A percentile compares a stretch with the other conserved stretches of the same genome.
Conservation (phyloP, 2,113 vertebrate genomes). For the Pavo muticus region DNA sequence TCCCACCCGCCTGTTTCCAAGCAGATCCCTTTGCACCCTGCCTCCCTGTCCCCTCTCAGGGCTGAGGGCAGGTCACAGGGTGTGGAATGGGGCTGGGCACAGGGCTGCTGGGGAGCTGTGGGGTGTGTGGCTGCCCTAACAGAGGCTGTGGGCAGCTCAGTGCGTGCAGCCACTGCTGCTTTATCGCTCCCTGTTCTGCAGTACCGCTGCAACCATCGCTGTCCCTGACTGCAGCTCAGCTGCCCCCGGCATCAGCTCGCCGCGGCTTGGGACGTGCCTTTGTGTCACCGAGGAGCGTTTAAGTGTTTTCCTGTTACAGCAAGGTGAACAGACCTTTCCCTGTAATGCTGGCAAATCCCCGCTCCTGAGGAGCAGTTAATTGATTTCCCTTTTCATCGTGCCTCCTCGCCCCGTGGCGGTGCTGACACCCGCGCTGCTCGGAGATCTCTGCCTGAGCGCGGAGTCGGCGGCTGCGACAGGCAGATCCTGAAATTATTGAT, state of each 20-base stretch:
- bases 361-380: neutral
- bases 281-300: neutral
- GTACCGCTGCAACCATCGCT: neutral
- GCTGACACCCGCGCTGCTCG: neutral
- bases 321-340: neutral
- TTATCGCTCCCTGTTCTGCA: neutral
- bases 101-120: neutral
- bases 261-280: neutral
- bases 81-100: accelerated
- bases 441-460: neutral
- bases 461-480: neutral
- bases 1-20: neutral
- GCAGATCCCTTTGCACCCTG: neutral
- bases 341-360: neutral
- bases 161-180: accelerated
- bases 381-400: neutral
- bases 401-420: neutral
- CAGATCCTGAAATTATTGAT: constrained; percentile 74
- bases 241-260: accelerated
- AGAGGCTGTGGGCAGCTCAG: neutral
- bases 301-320: neutral
- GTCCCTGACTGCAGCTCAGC: neutral
- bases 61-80: neutral
- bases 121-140: neutral
- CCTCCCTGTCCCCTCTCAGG: neutral